Evolutionary conservation across 2,113 vertebrate species (phyloP).

Genomic region (Camelus bactrianus): DNA sequence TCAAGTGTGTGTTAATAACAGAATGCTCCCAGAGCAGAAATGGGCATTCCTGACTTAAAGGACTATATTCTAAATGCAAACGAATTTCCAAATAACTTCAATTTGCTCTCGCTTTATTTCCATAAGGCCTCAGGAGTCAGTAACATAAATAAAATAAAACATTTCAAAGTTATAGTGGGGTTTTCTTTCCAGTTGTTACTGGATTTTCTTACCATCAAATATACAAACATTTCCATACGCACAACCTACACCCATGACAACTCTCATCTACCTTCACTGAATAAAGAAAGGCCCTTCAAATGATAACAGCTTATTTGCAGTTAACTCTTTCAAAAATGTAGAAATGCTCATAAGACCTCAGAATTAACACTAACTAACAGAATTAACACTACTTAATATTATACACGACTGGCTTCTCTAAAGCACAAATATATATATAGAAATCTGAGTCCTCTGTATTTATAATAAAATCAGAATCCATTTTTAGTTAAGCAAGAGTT

Average conservation of each 20-base stretch:
- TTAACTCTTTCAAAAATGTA: not conserved
- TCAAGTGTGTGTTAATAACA: not conserved
- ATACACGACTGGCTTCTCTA: not conserved
- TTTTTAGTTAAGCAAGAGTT: not conserved
- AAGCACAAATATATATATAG: not conserved
- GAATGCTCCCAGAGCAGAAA: not conserved
- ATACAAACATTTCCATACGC: not conserved
- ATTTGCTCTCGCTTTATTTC: not conserved
- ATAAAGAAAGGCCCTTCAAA: not conserved
- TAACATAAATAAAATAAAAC: conserved; percentile 18
- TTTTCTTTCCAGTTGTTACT: not conserved
- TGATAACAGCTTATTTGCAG: not conserved
- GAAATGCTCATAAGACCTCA: not conserved
- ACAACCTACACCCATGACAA: not conserved
- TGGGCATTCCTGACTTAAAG: not conserved
- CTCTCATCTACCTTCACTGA: not conserved
- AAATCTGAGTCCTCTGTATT: not conserved
- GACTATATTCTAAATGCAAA: not conserved
- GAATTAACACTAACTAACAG: not conserved
- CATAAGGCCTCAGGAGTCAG: not conserved
- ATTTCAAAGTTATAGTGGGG: not conserved
- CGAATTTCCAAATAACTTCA: not conserved
- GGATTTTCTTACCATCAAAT: not conserved
- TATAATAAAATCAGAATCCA: not conserved
- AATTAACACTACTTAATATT: not conserved